Percentiles rank a stretch among this genome's conserved stretches.
These are phyloP conservation scores for Pseudolycoriella hygida DNA, from an alignment of 2,888 invertebrate species.

Conservation along the genomic window DNA sequence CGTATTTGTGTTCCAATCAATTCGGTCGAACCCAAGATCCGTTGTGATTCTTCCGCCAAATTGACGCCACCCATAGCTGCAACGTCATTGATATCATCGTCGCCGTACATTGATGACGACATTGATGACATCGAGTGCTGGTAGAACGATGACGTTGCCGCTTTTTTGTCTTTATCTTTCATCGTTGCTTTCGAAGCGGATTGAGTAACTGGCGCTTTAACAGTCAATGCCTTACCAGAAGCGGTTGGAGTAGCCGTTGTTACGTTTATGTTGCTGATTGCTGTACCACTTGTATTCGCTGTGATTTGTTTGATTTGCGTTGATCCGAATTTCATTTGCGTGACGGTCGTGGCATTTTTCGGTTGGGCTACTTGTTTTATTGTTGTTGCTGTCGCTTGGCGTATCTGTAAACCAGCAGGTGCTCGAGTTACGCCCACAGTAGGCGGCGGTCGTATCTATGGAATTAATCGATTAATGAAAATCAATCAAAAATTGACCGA, in stretches of 20 bases:
- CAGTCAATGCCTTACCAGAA: neutral
- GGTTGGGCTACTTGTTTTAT: constrained; percentile 11
- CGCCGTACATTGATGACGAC: constrained; percentile 43
- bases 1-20: constrained; percentile 73
- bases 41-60: constrained; percentile 86
- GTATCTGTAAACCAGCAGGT: constrained; percentile 18
- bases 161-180: constrained; percentile 63
- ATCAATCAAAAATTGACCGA: too few relatives aligned
- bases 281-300: constrained; percentile 5
- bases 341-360: constrained; percentile 11
- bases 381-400: constrained; percentile 13
- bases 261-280: neutral
- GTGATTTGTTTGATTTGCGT: constrained; percentile 27
- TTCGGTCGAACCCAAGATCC: constrained; percentile 80
- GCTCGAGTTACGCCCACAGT: constrained; percentile 13
- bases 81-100: constrained; percentile 96
- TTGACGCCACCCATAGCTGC: constrained; percentile 99
- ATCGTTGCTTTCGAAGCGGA: constrained; percentile 34
- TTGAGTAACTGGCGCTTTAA: constrained; percentile 24
- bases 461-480: too few relatives aligned
- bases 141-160: constrained; percentile 30
- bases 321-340: constrained; percentile 28
- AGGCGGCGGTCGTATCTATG: constrained; percentile 17
- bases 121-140: constrained; percentile 31
- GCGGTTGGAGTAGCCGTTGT: neutral